These are phyloP conservation scores for Pantala flavescens DNA, from an alignment of 1,140 invertebrate species.

Conservation along the genomic window DNA sequence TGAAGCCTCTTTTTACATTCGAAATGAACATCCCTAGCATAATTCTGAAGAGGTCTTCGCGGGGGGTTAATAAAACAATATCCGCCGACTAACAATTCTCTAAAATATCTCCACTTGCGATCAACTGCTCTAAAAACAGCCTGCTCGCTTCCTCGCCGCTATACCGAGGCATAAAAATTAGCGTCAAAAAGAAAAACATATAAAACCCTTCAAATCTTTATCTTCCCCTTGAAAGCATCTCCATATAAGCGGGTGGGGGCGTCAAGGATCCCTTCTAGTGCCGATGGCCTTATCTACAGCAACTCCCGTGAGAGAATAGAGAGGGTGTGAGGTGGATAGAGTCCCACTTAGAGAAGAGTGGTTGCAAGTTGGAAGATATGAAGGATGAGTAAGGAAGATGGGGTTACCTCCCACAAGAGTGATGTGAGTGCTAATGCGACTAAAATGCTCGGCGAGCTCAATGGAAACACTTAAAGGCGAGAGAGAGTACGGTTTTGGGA, in stretches of 20 bases:
- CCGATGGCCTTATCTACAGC: neutral
- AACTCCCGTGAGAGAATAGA: neutral
- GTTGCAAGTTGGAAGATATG: neutral
- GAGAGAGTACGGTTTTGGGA: no score
- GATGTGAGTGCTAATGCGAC: neutral
- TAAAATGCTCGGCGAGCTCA: neutral
- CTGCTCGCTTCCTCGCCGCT: no score
- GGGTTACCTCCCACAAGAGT: neutral
- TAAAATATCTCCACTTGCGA: no score
- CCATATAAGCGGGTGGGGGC: neutral
- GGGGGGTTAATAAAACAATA: no score
- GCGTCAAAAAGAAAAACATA: neutral
- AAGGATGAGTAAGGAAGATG: neutral
- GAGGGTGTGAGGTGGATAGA: neutral
- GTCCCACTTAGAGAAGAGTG: neutral
- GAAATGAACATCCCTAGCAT: no score
- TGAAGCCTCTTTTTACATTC: no score
- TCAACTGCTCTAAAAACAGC: no score
- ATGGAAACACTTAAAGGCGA: conserved; percentile 5
- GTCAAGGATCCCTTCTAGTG: neutral
- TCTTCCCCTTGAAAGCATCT: conserved; percentile 4
- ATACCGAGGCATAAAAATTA: neutral
- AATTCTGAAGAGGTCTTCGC: no score
- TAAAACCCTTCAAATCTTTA: neutral
- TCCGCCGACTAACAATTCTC: no score